Base-by-base conservation (phyloP, 2,888 invertebrate species). In the Ashinkailepas kermadecensis region DNA sequence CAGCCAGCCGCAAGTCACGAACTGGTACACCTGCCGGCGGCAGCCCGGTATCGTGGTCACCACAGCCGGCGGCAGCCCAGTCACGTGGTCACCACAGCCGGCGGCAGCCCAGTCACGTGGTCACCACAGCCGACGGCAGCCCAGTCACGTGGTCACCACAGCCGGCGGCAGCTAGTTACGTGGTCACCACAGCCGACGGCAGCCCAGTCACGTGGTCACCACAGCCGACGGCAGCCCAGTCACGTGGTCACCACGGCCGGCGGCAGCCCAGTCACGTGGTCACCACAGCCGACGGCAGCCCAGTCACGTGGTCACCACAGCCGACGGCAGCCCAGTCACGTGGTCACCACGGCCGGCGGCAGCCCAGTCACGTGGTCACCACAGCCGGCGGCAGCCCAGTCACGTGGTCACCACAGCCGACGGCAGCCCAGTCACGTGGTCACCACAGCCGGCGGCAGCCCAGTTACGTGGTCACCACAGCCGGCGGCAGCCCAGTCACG, bases 91-190 rank as follows among this genome's bases (percentile, higher is more conserved):
- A 18, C 39, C 39, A 13, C 23, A 13, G 9, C 39, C 39, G 13
- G 9, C n/a, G 13, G 15, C 56, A 15, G 23, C 78, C 58, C 81
- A 80, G 8, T 82, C 81, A 64, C 83, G 83, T 21, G 83, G 39
- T 39, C 4, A 39, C 39, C 39, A 39, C 39, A 39, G 39, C 39
- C 39, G 39, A 4, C 39, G 4, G 39, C 39, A 39, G 39, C 39
- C 39, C 39, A 4, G 39, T 39, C 39, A 39, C 39, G 39, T 39
- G 39, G 39, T 39, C 39, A 39, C 39, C 39, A 39, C 39, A 39
- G 39, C 39, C 39, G 39, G 39, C 39, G 4, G 39, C 1, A 39
- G 2, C 1, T 39, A 39, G 39, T 39, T 4, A 39, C 39, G 39
- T 39, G 39, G 39, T 39, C 39, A 39, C 39, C 39, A 39, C 4